Base-by-base conservation (phyloP, 2,888 invertebrate species). In the Microdon myrmicae region DNA sequence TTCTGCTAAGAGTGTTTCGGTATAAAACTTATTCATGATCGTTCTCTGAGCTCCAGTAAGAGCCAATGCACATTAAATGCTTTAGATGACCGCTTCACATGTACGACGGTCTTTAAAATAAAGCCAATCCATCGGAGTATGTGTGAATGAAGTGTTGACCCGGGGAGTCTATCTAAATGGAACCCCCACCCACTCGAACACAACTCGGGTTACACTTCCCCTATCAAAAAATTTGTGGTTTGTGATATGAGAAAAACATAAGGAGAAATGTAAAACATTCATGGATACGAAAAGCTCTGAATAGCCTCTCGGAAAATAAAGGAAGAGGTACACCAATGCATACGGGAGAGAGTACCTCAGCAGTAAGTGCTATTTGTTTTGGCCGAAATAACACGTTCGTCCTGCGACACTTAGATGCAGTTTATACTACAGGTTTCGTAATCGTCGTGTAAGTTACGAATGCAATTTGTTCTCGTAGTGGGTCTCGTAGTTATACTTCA, bases 361-460 rank as follows among this genome's bases (percentile, higher is more conserved):
- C n/a, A n/a, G n/a, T n/a, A n/a, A n/a, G 20, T 49, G 26, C 28
- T 44, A 55, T 61, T 61, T 61, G 48, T 49, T 49, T 55, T 61
- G 34, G 61, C 41, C 49, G 29, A 44, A n/a, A n/a, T 49, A 49
- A 45, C 38, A 56, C 35, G 44, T 22, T 45, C 44, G 34, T 22
- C 22, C 28, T 35, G 31, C 26, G 45, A 54, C 35, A 38, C 3
- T 14, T 20, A 22, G 13, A 25, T 25, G 39, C 12, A 51, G 25
- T 55, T 61, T 55, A 29, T 34, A 55, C 45, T 61, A 35, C 12
- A 29, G 55, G 29, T 34, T 55, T 44, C 22, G 53, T 55, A 47
- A 55, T 47, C 47, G 61, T 56, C 56, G 56, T 64, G 64, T 56
- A 64, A 64, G 56, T 56, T 51, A 56, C 45, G 39, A 31, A 23